Evolutionary conservation across 37 sponge, comb jelly and placozoan genomes (phyloP), one percentile per base, ranked within the genome.

Genomic region (Spongia lamella): DNA sequence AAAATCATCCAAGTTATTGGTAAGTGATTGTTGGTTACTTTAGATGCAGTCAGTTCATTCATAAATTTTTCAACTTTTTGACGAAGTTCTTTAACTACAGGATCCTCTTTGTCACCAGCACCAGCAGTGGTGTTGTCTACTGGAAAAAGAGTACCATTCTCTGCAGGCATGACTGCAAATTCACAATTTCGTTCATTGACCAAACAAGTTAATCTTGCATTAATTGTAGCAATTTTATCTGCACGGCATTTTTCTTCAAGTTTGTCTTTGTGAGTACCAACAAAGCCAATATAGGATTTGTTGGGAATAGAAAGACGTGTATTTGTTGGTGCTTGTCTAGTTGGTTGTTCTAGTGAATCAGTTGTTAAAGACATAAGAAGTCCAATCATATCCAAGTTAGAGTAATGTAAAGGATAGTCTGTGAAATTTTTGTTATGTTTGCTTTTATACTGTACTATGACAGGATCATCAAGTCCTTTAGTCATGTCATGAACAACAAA

Each of bases 51-150:
- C 1, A 29, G 13, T 43, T 60, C 56, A 1, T 1, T 14, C 24
- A 69, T 68, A 86, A 86, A 86, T 0, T 57, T 5, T 25, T 66
- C 3, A 2, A 86, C 75, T 7, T 22, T 34, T 68, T 73, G 3
- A 6, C 61, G 50, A 5, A 84, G 26, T 11, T 13, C 20, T 61
- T 56, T 56, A 20, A 72, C 53, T 33, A 35, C 68, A 38, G 76
- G 63, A 39, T 86, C 86, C 58, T 73, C 80, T 1, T 54, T 27
- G 0, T 36, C 31, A 9, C 69, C 76, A 35, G 55, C 49, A 2
- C 85, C 85, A 53, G 85, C 78, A 54, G 75, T 80, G 0, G 80
- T 79, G 70, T 79, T 86, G 63, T 86, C 76, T 35, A 86, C 67
- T 21, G 79, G 50, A 43, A 13, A 43, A 43, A 43, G 47, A 43